phyloP scores from a whole-genome alignment of 2,113 vertebrate species.

The Alethe diademata region DNA sequence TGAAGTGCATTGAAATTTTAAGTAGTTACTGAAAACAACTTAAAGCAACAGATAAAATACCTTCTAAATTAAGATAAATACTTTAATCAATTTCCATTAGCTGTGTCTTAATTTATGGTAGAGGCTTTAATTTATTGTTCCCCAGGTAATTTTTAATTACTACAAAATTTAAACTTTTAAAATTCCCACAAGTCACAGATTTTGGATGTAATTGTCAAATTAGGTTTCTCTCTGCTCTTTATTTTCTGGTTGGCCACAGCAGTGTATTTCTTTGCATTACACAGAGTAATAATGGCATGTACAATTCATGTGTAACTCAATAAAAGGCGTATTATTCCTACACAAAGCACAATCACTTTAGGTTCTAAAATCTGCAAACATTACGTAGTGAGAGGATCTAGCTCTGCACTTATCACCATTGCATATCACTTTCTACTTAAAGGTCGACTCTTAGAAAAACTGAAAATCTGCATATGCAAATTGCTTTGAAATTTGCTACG shows the following conservation, averaged over 20 bases:
- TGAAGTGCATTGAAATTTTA: neutral
- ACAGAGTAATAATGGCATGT: neutral
- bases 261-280: neutral
- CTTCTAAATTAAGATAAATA: constrained; percentile 10
- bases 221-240: neutral
- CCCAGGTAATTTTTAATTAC: neutral
- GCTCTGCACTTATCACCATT: neutral
- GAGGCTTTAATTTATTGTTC: constrained; percentile 11
- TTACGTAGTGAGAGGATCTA: neutral
- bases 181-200: neutral
- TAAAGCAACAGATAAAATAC: constrained; percentile 6
- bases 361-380: neutral
- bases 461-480: neutral
- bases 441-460: neutral
- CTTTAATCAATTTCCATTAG: constrained; percentile 26
- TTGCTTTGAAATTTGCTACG: neutral
- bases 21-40: neutral
- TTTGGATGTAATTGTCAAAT: neutral
- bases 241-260: neutral
- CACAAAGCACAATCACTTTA: neutral
- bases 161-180: neutral
- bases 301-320: neutral
- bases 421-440: neutral
- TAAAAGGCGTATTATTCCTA: neutral
- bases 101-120: neutral